Base-by-base conservation (phyloP, 2,797 vertebrate species). In the Margarornis squamiger region DNA sequence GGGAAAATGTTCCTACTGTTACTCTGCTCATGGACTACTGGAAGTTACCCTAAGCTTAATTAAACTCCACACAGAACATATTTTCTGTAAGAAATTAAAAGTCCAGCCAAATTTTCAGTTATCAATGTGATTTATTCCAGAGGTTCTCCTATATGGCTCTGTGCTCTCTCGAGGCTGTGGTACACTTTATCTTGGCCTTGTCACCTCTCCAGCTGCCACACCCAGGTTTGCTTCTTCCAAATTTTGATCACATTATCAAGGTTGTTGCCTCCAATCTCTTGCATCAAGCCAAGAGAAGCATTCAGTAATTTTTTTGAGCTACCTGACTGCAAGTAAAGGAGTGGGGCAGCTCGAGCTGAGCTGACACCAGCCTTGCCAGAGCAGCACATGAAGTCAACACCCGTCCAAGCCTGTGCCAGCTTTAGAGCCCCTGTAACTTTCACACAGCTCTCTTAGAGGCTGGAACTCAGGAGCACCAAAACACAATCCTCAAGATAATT, bases 51-150 rank as follows among this genome's bases (percentile, higher is more conserved):
- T 36, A 30, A 81, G 23, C 38, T 93, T 88, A 82, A 80, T 82
- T 39, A 86, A 94, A 86, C 79, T 82, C 74, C 83, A 80, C 4
- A 4, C 12, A 29, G 58, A 66, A 89, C 86, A 45, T 55, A 86
- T 14, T 88, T 93, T 46, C 75, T 68, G 12, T 30, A 86, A 71
- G 62, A 91, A 59, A 92, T 51, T 30, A 72, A 46, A 36, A n/a
- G 45, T 41, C 89, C 91, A 58, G 17, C 30, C 72, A 79, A 85
- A 79, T 5, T 55, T 2, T 61, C 73, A 57, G 4, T 57, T 63
- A 54, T 46, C 20, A 4, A 4, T n/a, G 8, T 8, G 13, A 86
- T 68, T 86, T 80, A 0, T 39, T 27, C 59, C 7, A 13, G 24
- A 20, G 10, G 58, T 48, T 34, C n/a, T 80, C 41, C 46, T 73